Conservation (phyloP, 2,797 vertebrate species). For the Catamblyrhynchus diadema region DNA sequence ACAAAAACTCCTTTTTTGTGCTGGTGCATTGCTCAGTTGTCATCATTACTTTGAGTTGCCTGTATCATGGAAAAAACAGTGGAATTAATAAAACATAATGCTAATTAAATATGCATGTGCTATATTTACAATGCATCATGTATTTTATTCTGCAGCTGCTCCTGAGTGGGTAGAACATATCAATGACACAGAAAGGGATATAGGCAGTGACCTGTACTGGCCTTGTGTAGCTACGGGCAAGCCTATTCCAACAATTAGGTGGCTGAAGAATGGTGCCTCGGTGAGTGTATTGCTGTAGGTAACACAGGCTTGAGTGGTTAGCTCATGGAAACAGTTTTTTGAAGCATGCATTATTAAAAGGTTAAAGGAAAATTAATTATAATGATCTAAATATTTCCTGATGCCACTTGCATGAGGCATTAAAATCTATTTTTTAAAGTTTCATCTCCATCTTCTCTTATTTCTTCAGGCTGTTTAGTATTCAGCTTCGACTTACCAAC, state of each 20-base stretch:
- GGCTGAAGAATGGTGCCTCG: constrained; percentile 88
- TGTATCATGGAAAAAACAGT: not conserved
- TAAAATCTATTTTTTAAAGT: not conserved
- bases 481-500: not conserved
- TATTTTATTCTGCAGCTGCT: constrained; percentile 77
- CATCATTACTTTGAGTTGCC: not conserved
- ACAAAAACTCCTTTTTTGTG: not conserved
- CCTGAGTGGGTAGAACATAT: constrained; percentile 94
- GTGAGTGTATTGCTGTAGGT: constrained; percentile 68
- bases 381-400: not conserved
- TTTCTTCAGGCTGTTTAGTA: not conserved
- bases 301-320: not conserved
- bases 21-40: not conserved
- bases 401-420: not conserved
- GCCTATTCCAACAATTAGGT: constrained; percentile 87
- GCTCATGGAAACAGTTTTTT: not conserved
- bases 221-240: constrained; percentile 88
- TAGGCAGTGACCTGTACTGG: constrained; percentile 88
- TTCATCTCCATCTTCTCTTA: not conserved
- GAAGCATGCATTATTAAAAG: not conserved
- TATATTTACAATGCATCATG: not conserved
- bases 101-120: not conserved
- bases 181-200: constrained; percentile 87
- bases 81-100: not conserved
- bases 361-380: not conserved